Evolutionary conservation across 2,797 vertebrate genomes (phyloP), one percentile per base, ranked within the genome.

Genomic region (Halcyon smyrnensis): DNA sequence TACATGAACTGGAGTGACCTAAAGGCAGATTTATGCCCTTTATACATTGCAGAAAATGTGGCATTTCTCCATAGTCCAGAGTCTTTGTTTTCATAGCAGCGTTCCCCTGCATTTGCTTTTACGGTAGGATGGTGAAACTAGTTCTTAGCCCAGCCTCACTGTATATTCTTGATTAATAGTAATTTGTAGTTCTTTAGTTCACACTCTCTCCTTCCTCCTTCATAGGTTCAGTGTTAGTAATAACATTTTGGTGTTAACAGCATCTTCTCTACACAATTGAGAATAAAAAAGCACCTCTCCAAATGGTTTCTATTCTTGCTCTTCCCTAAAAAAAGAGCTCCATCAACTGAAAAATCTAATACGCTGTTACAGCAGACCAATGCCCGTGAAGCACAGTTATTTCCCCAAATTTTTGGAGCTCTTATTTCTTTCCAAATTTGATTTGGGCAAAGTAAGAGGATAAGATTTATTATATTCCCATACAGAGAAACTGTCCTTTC

Each of bases 221-320:
- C 56, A 59, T 4, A 56, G 27, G 69, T 16, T 77, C 21, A 76
- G 10, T 65, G 57, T 36, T 51, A 78, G 12, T 13, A 90, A 43
- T 39, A 62, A 53, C 50, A 93, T 32, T n/a, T 64, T 54, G 24
- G 41, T 65, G 30, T 43, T 78, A 77, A 48, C 10, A 50, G 53
- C 10, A 50, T 39, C 34, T 54, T 75, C 62, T 53, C 37, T 57
- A 12, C 0, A 0, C 6, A 19, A 36, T 46, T 70, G 15, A 84
- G 17, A 82, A 51, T 46, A 75, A 93, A 73, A 9, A 3, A 85
- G 62, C 5, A 56, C 9, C 37, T 62, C 45, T 17, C 62, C n/a
- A 82, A 84, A 82, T 1, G 1, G 30, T 25, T 82, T 64, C n/a
- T 71, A 5, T 79, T 71, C 30, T 32, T 82, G 45, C 25, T 34